These are phyloP conservation scores for Heterodera schachtii DNA, from an alignment of 1,140 invertebrate species.

Conservation along the genomic window DNA sequence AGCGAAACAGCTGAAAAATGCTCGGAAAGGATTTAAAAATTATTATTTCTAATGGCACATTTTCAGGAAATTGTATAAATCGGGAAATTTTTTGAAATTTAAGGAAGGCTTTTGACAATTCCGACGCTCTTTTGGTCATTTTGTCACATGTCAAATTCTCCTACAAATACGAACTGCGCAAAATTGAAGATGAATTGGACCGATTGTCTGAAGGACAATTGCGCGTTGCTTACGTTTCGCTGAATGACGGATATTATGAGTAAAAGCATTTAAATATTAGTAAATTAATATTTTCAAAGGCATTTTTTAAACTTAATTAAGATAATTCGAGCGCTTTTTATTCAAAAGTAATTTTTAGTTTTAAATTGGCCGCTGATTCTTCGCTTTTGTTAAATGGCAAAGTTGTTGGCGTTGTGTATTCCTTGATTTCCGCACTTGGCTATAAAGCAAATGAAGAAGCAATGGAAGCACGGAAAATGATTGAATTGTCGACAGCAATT, in stretches of 20 bases:
- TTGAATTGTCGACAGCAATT: constrained; percentile 79
- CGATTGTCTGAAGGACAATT: constrained; percentile 70
- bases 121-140: constrained; percentile 79
- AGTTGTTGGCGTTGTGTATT: constrained; percentile 87
- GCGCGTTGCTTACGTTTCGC: constrained; percentile 74
- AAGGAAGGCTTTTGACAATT: constrained; percentile 40
- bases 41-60: too few relatives aligned
- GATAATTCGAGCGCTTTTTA: too few relatives aligned
- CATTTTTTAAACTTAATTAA: too few relatives aligned
- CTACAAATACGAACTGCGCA: constrained; percentile 75
- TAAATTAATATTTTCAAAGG: neutral
- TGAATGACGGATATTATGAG: constrained; percentile 70
- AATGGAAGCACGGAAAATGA: too few relatives aligned
- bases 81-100: constrained; percentile 2
- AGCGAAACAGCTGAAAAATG: too few relatives aligned
- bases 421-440: constrained; percentile 81
- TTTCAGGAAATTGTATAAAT: neutral
- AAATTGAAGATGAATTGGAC: constrained; percentile 82
- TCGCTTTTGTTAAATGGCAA: constrained; percentile 70
- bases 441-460: constrained; percentile 64
- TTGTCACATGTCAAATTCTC: constrained; percentile 77
- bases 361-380: constrained; percentile 38
- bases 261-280: constrained; percentile 18
- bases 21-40: too few relatives aligned
- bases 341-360: constrained; percentile 29